A percentile compares a stretch with the other conserved stretches of the same genome.
These are phyloP conservation scores for Petrocephalus schoutedeni DNA, from an alignment of 2,797 vertebrate genomes.

Conservation along the genomic window DNA sequence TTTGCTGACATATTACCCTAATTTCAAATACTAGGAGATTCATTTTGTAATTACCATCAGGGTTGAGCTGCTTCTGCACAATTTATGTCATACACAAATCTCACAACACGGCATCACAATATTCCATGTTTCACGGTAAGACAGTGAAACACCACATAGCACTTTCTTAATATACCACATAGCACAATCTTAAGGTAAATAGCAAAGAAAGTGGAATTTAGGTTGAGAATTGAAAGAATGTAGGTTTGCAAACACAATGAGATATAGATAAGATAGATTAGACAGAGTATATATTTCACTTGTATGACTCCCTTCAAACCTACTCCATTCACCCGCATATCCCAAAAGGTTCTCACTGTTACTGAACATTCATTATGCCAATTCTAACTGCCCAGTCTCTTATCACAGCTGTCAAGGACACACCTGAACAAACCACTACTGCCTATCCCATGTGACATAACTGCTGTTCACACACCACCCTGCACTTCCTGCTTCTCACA, in stretches of 20 bases:
- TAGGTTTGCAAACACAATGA: neutral
- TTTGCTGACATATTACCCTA: neutral
- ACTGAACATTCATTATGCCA: neutral
- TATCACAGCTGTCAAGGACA: neutral
- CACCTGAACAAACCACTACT: neutral
- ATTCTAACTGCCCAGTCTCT: neutral
- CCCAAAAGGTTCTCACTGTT: neutral
- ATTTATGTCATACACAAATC: neutral
- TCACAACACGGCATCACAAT: neutral
- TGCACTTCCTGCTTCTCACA: neutral
- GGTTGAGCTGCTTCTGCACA: neutral
- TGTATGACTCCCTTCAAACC: neutral
- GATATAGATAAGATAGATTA: neutral
- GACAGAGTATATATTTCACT: neutral
- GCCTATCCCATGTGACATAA: neutral
- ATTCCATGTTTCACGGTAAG: neutral
- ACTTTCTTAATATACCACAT: neutral
- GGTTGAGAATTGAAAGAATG: neutral
- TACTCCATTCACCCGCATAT: neutral
- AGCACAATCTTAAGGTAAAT: neutral
- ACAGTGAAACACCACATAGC: neutral
- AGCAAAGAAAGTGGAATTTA: neutral
- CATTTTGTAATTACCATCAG: neutral
- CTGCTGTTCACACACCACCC: neutral
- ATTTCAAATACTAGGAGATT: neutral